These are phyloP conservation scores for Drosophila sucinea DNA, from an alignment of 1,140 invertebrate genomes.

Conservation along the genomic window DNA sequence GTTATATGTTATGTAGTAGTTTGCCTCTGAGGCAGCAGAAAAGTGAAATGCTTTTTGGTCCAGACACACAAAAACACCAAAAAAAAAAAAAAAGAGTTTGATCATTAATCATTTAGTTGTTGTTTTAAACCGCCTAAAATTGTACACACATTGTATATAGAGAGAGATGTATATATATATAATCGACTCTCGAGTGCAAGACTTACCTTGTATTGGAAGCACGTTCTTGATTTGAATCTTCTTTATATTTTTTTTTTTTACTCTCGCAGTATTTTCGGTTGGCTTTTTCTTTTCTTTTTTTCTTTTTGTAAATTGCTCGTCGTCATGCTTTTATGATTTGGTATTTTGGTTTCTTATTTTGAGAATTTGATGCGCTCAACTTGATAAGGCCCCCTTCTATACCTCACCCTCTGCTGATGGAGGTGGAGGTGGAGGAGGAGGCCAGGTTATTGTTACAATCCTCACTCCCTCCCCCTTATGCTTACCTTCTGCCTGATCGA, in stretches of 20 bases:
- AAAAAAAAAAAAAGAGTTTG: constrained; percentile 46
- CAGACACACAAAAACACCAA: neutral
- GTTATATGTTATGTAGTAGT: constrained; percentile 16
- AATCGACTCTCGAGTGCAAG: constrained; percentile 49
- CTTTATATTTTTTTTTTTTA: constrained; percentile 18
- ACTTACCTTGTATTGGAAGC: constrained; percentile 45
- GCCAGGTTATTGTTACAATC: constrained; percentile 67
- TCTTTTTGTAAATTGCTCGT: constrained; percentile 76
- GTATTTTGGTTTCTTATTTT: constrained; percentile 63
- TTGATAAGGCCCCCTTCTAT: constrained; percentile 59
- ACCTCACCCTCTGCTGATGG: constrained; percentile 13
- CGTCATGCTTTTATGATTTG: constrained; percentile 81
- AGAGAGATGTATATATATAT: constrained; percentile 19
- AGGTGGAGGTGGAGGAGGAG: constrained; percentile 19
- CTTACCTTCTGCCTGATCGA: constrained; percentile 32
- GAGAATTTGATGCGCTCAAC: constrained; percentile 76
- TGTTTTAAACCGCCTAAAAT: constrained; percentile 60
- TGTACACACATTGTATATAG: constrained; percentile 52
- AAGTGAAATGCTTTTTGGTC: constrained; percentile 57
- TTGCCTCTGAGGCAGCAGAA: constrained; percentile 33
- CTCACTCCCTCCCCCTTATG: neutral
- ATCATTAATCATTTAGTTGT: constrained; percentile 80
- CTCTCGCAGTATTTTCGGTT: neutral
- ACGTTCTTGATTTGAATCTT: constrained; percentile 80
- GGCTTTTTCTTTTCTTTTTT: constrained; percentile 11